Percentiles rank a stretch among this genome's conserved stretches.
These are phyloP conservation scores for Anas platyrhynchos DNA, from an alignment of 2,113 vertebrate species.

Conservation along the genomic window DNA sequence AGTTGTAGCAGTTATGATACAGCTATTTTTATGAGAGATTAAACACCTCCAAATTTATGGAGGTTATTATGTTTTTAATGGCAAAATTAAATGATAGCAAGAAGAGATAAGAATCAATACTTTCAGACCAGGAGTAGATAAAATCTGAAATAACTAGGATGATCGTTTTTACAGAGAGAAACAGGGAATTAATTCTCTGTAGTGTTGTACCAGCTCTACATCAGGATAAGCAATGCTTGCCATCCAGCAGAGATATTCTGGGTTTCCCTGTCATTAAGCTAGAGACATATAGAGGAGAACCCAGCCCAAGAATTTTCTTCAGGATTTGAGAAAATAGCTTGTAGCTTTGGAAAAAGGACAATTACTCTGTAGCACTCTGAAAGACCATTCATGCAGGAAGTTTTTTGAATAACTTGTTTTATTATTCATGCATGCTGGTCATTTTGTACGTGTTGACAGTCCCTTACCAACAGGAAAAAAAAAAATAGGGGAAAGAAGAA, in stretches of 20 bases:
- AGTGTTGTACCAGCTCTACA: not conserved
- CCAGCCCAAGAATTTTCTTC: not conserved
- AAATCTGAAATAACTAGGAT: not conserved
- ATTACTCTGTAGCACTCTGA: not conserved
- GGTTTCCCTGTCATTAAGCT: not conserved
- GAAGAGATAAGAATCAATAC: not conserved
- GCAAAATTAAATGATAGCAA: not conserved
- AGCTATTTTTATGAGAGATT: slow-evolving; percentile 4
- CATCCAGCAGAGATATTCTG: not conserved
- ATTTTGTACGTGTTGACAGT: not conserved
- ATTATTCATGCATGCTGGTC: not conserved
- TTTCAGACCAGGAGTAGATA: not conserved
- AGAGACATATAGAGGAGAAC: not conserved
- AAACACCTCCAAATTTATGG: slow-evolving; percentile 35
- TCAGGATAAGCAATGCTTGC: not conserved
- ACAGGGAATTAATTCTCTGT: not conserved
- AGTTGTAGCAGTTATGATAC: not conserved
- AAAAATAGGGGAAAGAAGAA: not conserved
- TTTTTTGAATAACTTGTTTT: not conserved
- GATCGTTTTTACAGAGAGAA: not conserved
- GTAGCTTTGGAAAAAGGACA: not conserved
- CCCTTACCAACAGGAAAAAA: fast-evolving
- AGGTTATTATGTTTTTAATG: not conserved
- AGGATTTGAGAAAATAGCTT: not conserved
- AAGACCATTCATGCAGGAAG: not conserved